Percentiles rank a stretch among this genome's conserved stretches.
phyloP scores from a whole-genome alignment of 2,888 invertebrate genomes.

The Rhogogaster chlorosoma region DNA sequence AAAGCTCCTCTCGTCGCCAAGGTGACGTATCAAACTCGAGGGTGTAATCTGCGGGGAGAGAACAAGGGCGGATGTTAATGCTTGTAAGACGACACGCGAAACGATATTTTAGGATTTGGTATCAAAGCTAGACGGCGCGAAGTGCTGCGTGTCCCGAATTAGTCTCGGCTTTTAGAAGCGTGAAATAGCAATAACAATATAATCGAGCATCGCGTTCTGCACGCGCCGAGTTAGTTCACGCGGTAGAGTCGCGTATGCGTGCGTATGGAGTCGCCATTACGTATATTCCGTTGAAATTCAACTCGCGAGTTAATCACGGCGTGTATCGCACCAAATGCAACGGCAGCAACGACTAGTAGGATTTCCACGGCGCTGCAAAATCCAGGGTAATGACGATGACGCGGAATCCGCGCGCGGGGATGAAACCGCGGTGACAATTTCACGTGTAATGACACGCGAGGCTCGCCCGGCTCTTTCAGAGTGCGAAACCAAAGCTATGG shows the following conservation, averaged over 20 bases:
- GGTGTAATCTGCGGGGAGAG: not conserved
- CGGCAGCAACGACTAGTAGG: not conserved
- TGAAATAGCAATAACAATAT: slow-evolving; percentile 25
- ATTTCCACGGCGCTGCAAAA: not conserved
- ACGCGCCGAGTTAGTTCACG: not conserved
- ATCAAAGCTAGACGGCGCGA: not conserved
- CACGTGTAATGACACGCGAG: not conserved
- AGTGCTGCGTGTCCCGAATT: not conserved
- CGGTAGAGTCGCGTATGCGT: not conserved
- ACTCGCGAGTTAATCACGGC: not conserved
- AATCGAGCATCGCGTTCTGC: slow-evolving; percentile 18
- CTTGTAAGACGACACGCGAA: slow-evolving; percentile 27
- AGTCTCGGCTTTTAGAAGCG: not conserved
- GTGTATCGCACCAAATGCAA: not conserved
- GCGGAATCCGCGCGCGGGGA: not conserved
- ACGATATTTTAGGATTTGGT: slow-evolving; percentile 15
- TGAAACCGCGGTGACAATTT: not conserved
- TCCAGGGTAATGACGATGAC: not conserved
- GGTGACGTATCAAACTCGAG: not conserved
- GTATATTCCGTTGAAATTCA: not conserved
- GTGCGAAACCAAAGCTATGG: not conserved
- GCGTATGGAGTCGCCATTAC: no score
- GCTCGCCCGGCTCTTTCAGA: not conserved
- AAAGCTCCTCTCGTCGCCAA: not conserved
- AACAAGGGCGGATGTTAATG: not conserved